These are phyloP conservation scores for Pycnonotus jocosus DNA, from an alignment of 2,113 vertebrate species.

Conservation along the genomic window DNA sequence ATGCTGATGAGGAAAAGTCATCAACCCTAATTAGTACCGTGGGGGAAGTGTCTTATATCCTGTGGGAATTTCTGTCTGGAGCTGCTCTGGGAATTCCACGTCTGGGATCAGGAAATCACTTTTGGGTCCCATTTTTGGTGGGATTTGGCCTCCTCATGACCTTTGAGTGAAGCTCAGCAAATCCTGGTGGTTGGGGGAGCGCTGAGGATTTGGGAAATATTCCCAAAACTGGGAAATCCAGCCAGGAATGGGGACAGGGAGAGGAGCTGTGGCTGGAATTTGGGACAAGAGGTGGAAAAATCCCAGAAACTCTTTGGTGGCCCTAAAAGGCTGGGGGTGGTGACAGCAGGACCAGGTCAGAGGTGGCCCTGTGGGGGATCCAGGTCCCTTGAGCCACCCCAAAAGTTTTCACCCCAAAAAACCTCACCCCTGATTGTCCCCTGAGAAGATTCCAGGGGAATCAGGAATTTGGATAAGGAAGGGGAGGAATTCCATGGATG, in stretches of 20 bases:
- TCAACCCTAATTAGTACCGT: not conserved
- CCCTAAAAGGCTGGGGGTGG: fast-evolving
- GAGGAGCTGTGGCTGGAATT: fast-evolving
- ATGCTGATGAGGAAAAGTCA: not conserved
- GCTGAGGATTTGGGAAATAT: not conserved
- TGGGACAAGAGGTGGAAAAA: not conserved
- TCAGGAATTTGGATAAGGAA: not conserved
- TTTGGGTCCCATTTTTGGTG: fast-evolving
- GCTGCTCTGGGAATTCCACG: not conserved
- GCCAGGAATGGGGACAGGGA: not conserved
- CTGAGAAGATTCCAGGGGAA: not conserved
- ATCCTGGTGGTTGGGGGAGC: not conserved
- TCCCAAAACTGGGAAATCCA: not conserved
- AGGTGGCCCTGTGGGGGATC: not conserved
- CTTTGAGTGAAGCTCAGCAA: not conserved
- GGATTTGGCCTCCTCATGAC: fast-evolving
- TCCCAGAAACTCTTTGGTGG: not conserved
- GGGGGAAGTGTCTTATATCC: not conserved
- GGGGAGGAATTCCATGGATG: too few species aligned
- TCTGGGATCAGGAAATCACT: not conserved
- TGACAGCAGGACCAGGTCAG: fast-evolving
- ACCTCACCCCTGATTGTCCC: not conserved
- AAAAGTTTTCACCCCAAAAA: not conserved
- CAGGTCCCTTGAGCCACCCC: not conserved
- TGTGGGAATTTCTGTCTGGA: not conserved